Evolutionary conservation across 2,113 vertebrate genomes (phyloP).

Genomic region (Pan paniscus): DNA sequence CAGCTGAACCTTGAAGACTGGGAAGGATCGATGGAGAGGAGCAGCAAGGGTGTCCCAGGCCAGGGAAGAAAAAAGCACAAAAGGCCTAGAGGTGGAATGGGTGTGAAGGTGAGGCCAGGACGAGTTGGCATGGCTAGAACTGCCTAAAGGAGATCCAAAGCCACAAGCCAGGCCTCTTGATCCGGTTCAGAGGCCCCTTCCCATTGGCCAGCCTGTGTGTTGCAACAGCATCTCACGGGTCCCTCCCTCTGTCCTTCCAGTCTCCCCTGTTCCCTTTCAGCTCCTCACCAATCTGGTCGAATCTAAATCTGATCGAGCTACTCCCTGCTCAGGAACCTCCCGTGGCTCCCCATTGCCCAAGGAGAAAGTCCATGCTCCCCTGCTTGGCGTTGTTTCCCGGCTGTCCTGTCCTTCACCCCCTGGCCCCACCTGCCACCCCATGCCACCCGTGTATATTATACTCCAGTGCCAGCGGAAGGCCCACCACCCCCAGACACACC

Average conservation of each 20-base stretch:
- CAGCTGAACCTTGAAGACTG: background rate
- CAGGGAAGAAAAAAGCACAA: background rate
- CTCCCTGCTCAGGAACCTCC: background rate
- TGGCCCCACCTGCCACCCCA: too few relatives aligned
- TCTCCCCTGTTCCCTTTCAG: background rate
- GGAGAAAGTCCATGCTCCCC: background rate
- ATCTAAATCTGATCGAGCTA: background rate
- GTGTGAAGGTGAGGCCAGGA: background rate
- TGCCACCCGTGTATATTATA: too few relatives aligned
- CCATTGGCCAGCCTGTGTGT: too few relatives aligned
- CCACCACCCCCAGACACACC: too few relatives aligned
- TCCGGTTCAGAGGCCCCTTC: too few relatives aligned
- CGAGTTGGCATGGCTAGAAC: too few relatives aligned
- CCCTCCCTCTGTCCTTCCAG: background rate
- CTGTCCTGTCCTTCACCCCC: too few relatives aligned
- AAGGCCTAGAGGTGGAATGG: background rate
- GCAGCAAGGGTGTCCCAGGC: background rate
- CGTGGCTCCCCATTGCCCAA: background rate
- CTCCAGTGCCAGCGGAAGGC: too few relatives aligned
- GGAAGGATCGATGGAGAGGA: background rate
- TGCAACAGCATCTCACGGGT: too few relatives aligned
- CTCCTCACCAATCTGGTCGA: background rate
- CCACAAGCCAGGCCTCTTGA: too few relatives aligned
- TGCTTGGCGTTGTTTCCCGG: fast-evolving
- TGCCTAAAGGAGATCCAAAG: background rate